Evolutionary conservation across 2,888 invertebrate genomes (phyloP), one percentile per base, ranked within the genome.

Genomic region (Endotricha flammealis): DNA sequence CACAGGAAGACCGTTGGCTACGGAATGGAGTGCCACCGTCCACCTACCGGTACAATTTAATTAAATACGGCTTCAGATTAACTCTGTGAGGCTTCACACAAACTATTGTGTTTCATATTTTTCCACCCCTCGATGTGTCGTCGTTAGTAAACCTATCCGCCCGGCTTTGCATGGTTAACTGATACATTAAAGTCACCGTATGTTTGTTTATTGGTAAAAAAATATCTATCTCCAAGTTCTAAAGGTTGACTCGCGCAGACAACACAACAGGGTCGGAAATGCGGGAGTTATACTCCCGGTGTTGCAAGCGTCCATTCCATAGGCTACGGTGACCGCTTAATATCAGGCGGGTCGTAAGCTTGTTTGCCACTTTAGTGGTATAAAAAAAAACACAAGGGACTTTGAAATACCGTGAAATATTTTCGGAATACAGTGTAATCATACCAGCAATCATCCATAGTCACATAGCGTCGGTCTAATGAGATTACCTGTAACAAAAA

Each of bases 21-120:
- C 63, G 48, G 73, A 83, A 76, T 85, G 79, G 60, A 60, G 68
- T 44, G 55, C 46, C 49, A 56, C 50, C 64, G 62, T 59, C 64
- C 67, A 71, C 70, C 67, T 64, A 65, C 61, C 57, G 58, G 62
- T 64, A 78, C 82, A 86, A 85, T 86, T 81, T 81, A 86, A 86
- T 86, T 86, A 86, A 81, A 78, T 80, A 86, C 48, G 85, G 85
- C 82, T 86, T 86, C 85, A 72, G 85, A 86, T 86, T 86, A 86
- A 70, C 76, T 65, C 56, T 38, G 52, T 80, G 61, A 46, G 85
- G 85, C 78, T 85, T 85, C 85, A 66, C 66, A 71, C 71, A 74
- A 71, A 73, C 79, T 82, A 73, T 76, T 73, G 61, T 57, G 68
- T 83, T 81, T 77, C 83, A 79, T 81, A 74, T 73, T 75, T n/a